Evolutionary conservation across 2,888 invertebrate genomes (phyloP).

Genomic region (Cartodere bifasciata): DNA sequence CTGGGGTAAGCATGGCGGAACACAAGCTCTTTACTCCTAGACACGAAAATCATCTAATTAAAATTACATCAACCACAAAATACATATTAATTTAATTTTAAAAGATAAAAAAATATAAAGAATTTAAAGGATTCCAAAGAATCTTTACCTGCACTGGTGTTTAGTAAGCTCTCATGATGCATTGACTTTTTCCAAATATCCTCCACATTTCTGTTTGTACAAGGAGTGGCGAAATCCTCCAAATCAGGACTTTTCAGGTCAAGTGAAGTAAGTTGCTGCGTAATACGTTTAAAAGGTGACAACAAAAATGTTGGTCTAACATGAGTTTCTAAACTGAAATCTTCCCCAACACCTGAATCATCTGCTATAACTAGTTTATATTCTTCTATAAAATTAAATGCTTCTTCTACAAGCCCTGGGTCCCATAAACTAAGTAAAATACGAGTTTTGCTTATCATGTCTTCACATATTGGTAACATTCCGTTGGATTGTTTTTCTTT

Average conservation of each 20-base stretch:
- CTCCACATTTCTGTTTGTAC: constrained; percentile 46
- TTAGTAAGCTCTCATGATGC: constrained; percentile 26
- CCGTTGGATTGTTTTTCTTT: constrained; percentile 61
- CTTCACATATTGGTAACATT: constrained; percentile 63
- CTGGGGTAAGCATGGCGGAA: constrained; percentile 29
- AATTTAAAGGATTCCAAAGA: not conserved
- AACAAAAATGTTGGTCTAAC: constrained; percentile 31
- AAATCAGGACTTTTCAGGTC: constrained; percentile 61
- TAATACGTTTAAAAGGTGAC: constrained; percentile 63
- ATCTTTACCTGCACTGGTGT: constrained; percentile 29
- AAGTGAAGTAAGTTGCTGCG: constrained; percentile 60
- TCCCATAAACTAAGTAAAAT: constrained; percentile 77
- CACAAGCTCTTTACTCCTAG: constrained; percentile 25
- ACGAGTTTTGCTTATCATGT: constrained; percentile 66
- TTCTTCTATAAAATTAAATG: constrained; percentile 69
- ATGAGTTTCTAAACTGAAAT: constrained; percentile 25
- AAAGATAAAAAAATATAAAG: not conserved
- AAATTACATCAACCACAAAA: too few species aligned
- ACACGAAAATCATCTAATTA: too few species aligned
- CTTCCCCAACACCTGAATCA: constrained; percentile 31
- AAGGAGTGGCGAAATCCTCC: constrained; percentile 57
- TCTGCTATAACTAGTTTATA: constrained; percentile 44
- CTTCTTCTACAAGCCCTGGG: constrained; percentile 73
- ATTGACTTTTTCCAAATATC: constrained; percentile 48
- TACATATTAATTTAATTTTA: too few species aligned